Evolutionary conservation across 2,888 invertebrate genomes (phyloP).

Genomic region (Plemyria rubiginata): DNA sequence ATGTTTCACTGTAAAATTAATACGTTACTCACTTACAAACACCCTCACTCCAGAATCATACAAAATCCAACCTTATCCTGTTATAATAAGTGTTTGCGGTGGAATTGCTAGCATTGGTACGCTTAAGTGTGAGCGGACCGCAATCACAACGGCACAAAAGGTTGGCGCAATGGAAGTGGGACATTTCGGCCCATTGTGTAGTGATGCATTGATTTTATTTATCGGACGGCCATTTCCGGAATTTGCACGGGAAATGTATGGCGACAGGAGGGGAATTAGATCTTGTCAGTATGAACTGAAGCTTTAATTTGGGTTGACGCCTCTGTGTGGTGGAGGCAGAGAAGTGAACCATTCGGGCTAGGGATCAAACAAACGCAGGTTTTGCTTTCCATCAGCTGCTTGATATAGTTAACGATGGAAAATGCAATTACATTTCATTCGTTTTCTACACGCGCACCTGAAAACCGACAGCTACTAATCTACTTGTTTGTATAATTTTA

Average conservation of each 20-base stretch:
- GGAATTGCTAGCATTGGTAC: conserved; percentile 4
- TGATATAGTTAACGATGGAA: background rate
- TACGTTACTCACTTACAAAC: conserved; percentile 38
- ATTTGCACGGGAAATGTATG: conserved; percentile 35
- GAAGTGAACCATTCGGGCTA: background rate
- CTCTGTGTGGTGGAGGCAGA: conserved; percentile 2
- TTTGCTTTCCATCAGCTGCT: background rate
- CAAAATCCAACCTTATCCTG: conserved; percentile 4
- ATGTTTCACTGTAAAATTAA: conserved; percentile 61
- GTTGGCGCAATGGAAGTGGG: conserved; percentile 54
- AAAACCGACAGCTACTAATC: too few species aligned
- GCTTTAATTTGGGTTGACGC: conserved; percentile 23
- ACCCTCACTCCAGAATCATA: background rate
- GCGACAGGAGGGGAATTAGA: conserved; percentile 30
- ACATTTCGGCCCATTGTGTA: conserved; percentile 53
- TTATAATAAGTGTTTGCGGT: conserved; percentile 2
- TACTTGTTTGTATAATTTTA: too few species aligned
- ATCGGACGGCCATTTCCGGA: conserved; percentile 47
- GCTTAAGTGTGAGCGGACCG: conserved; percentile 30
- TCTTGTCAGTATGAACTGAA: conserved; percentile 17
- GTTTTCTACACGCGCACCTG: too few species aligned
- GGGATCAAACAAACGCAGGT: background rate
- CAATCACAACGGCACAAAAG: conserved; percentile 42
- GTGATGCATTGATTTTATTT: conserved; percentile 52
- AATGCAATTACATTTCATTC: background rate